Evolutionary conservation across 2,888 invertebrate species (phyloP).

Genomic region (Meghimatium bilineatum): DNA sequence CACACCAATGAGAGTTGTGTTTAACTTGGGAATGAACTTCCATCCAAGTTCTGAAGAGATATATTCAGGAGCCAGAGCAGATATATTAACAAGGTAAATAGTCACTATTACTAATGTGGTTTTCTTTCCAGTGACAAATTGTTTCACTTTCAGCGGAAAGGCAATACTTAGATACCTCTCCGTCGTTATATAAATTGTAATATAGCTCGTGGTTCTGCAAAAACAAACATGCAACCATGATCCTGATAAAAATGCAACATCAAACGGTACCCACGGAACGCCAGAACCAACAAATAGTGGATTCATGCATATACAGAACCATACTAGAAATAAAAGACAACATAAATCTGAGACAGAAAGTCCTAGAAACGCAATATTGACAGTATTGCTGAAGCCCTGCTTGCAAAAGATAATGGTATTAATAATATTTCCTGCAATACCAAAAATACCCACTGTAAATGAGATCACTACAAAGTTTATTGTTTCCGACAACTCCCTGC

Average conservation of each 20-base stretch:
- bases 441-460: neutral
- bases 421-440: slow-evolving; percentile 1
- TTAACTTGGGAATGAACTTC: neutral
- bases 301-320: neutral
- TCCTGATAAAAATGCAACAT: neutral
- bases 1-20: neutral
- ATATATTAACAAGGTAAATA: neutral
- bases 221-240: neutral
- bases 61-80: neutral
- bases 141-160: slow-evolving; percentile 11
- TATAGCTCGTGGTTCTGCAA: neutral
- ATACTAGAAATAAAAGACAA: neutral
- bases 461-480: neutral
- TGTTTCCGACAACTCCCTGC: neutral
- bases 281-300: neutral
- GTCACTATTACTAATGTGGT: neutral
- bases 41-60: neutral
- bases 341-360: slow-evolving; percentile 9
- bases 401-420: slow-evolving; percentile 1
- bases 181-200: slow-evolving; percentile 10
- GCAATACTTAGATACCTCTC: slow-evolving; percentile 20
- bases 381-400: neutral
- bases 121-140: neutral
- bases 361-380: slow-evolving; percentile 1
- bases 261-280: neutral